Evolutionary conservation across 1,140 invertebrate species (phyloP), one percentile per base, ranked within the genome.

Genomic region (Leucophenga varia): DNA sequence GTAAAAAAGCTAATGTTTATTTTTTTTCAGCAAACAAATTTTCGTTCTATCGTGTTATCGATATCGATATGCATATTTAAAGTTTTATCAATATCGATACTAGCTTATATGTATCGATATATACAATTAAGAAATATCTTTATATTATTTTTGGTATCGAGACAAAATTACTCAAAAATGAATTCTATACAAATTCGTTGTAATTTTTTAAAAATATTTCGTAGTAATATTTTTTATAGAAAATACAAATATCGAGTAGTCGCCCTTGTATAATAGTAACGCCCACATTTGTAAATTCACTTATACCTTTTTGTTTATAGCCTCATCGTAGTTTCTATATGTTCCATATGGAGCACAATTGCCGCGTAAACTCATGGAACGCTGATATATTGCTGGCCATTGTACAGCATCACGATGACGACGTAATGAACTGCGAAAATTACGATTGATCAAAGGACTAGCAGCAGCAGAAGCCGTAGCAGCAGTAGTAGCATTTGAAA

Each of bases 291-390:
- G 22, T 45, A 28, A 12, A 12, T n/a, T 30, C 28, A 46, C 3
- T 41, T 41, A 59, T 54, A 72, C 69, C 69, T 72, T 68, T 58
- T 59, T 60, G 49, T 56, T 64, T 6, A 72, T 43, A 43, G 52
- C 54, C 40, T 65, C 60, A 56, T 72, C 69, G 55, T 64, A 72
- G 39, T 72, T 72, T 59, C 70, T 72, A 34, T 64, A 64, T 52
- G 57, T 57, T 58, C 59, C 61, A 37, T 21, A 36, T 16, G 21
- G 46, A 7, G 35, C 18, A 37, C 45, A 41, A 22, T 31, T 34
- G 19, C 39, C 20, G 12, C 51, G 40, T 22, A 48, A n/a, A 14
- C 52, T 54, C 14, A 72, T 38, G 17, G 69, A 57, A 51, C 51
- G 60, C 53, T 71, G 65, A 65, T 63, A 72, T 47, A 72, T 52